Percentiles rank a stretch among this genome's conserved stretches.
These are phyloP conservation scores for Macrochelys suwanniensis DNA, from an alignment of 2,797 vertebrate species.

Conservation along the genomic window DNA sequence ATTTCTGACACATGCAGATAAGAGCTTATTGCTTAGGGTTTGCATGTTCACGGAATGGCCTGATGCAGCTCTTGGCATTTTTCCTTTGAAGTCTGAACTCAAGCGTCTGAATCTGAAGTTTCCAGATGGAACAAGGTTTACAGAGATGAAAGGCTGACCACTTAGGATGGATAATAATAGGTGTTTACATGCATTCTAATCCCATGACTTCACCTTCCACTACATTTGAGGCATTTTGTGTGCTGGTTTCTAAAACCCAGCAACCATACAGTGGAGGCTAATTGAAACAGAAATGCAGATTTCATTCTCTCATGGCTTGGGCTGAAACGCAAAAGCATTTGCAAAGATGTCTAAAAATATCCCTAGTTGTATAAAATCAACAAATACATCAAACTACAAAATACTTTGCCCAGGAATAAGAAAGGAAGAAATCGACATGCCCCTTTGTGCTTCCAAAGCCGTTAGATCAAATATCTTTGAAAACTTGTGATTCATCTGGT, in stretches of 20 bases:
- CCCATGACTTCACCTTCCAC: not conserved
- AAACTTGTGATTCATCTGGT: not conserved
- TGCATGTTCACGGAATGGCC: not conserved
- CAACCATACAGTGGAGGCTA: not conserved
- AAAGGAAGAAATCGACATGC: not conserved
- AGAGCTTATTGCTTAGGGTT: not conserved
- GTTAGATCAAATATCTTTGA: not conserved
- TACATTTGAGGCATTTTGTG: not conserved
- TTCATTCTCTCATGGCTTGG: not conserved
- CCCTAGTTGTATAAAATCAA: not conserved
- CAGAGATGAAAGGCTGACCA: not conserved
- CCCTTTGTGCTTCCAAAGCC: not conserved
- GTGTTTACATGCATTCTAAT: not conserved
- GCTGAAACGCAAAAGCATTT: conserved; percentile 36
- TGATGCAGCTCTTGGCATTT: not conserved
- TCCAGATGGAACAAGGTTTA: not conserved
- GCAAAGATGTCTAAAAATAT: not conserved
- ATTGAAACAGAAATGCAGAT: not conserved
- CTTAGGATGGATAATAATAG: not conserved
- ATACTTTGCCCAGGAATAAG: not conserved
- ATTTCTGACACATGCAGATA: fast-evolving
- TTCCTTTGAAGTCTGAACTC: not conserved
- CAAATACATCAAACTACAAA: not conserved
- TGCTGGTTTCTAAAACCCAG: not conserved
- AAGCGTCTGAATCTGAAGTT: not conserved